Base-by-base conservation (phyloP, 2,797 vertebrate species). In the Syngnathus acus region DNA sequence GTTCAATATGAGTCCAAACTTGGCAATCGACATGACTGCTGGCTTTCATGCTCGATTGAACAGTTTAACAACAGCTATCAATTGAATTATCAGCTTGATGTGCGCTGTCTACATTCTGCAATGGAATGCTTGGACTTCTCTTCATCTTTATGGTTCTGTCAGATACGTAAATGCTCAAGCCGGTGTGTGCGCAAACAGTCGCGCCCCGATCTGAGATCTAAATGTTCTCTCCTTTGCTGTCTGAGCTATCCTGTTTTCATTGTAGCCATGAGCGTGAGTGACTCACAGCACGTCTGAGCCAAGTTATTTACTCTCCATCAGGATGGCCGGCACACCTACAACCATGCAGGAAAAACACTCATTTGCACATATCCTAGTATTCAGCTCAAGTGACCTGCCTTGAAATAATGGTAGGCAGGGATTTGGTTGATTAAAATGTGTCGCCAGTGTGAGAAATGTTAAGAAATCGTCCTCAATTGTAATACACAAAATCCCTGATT, bases 331-430 rank as follows among this genome's bases (percentile, higher is more conserved):
- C 91, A 92, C 91, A 92, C 91, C 90, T 92, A 89, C 47, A 73
- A 81, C 73, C 80, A 88, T 88, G 88, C 81, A 88, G 89, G 88
- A 88, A 90, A 90, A 89, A 90, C 88, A 89, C 91, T 89, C 89
- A 77, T 82, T 87, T 82, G 78, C 81, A 83, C 77, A 88, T 87
- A 90, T 89, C 88, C 89, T 89, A 77, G 72, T 77, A 85, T 89
- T 89, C 79, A 86, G 66, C 68, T 17, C 14, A 39, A 74, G 50
- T 72, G 66, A 81, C 72, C 73, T 84, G 77, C 68, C 23, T 65
- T 66, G 68, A 54, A 75, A 37, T 19, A 59, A 57, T 68, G 65
- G 77, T 55, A 67, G 48, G 21, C 21, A 48, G 26, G 48, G 39
- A 72, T 48, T 65, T 23, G 57, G 23, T 67, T 64, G 51, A 23